phyloP scores from a whole-genome alignment of 2,113 vertebrate species.

The Ochotona princeps region DNA sequence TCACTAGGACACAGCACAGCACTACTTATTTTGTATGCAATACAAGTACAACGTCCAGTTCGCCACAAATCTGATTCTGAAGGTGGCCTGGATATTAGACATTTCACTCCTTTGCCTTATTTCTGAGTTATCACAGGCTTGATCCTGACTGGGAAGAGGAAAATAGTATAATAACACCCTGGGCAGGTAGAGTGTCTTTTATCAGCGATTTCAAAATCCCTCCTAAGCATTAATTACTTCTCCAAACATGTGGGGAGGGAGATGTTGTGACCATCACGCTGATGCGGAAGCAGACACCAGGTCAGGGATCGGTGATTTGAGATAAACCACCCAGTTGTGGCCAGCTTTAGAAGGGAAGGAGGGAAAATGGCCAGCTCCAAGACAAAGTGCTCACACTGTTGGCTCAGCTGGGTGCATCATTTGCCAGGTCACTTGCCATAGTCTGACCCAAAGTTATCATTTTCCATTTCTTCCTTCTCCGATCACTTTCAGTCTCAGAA shows the following conservation, averaged over 20 bases:
- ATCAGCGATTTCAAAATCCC: constrained; percentile 75
- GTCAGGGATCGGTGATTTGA: constrained; percentile 64
- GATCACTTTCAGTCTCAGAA: neutral
- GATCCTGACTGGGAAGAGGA: constrained; percentile 64
- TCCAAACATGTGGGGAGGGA: constrained; percentile 67
- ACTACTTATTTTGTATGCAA: neutral
- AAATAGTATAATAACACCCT: constrained; percentile 76
- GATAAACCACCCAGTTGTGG: constrained; percentile 3
- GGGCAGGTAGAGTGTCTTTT: constrained; percentile 65
- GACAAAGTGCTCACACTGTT: neutral
- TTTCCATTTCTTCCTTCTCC: neutral
- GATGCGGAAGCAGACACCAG: constrained; percentile 68
- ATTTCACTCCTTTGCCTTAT: constrained; percentile 57
- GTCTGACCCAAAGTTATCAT: neutral
- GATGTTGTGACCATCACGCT: constrained; percentile 57
- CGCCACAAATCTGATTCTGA: constrained; percentile 1
- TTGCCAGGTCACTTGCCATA: neutral
- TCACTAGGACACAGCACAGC: neutral
- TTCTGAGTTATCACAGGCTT: constrained; percentile 52
- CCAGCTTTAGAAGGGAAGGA: constrained; percentile 34
- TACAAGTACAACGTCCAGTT: neutral
- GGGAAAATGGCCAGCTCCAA: neutral
- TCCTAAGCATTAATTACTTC: constrained; percentile 75
- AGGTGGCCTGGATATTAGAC: neutral
- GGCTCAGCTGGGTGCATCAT: neutral